Evolutionary conservation across 2,797 vertebrate species (phyloP), one percentile per base, ranked within the genome.

Genomic region (Cheirogaleus major): DNA sequence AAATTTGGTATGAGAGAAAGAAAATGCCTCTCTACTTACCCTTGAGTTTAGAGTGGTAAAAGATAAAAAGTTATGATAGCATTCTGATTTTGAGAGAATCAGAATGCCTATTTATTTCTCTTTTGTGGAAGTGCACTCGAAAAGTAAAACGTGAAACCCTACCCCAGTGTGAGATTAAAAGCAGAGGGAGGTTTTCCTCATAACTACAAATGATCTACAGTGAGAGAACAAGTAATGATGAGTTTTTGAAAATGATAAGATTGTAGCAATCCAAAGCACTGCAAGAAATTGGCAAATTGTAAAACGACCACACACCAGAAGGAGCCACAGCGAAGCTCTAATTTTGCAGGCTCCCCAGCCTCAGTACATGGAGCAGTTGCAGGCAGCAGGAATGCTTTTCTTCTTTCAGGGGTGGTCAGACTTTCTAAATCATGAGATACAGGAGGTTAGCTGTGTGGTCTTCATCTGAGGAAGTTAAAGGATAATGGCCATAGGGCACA

Each of bases 251-350:
- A 98, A 95, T 96, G 82, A 91, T 97, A 79, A 82, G 87, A 98
- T 98, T 96, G 95, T 93, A 98, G 98, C 75, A 93, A 98, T 98
- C 93, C 30, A 9, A 95, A 97, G 96, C 97, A 76, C 90, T 95
- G 94, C 97, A 98, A 98, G 96, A 95, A 98, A 97, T 86, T 98
- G 97, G 94, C 97, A 98, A 98, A 98, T 95, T 75, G 25, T 93
- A 98, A 98, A 98, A 94, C 8, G 57, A 95, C 80, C 83, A 82
- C 91, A 89, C 69, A 69, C 97, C 97, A 96, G 98, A 97, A 98
- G 90, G 84, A 97, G 95, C 76, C 61, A n/a, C 91, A 50, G 94
- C 22, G n/a, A 23, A 96, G 76, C 93, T 96, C 97, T 8, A 15
- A 98, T 96, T 98, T 98, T 93, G 65, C 55, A 63, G 76, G 83